Percentiles rank a stretch among this genome's conserved stretches.
These are phyloP conservation scores for Chunga burmeisteri DNA, from an alignment of 2,113 vertebrate genomes.

Conservation along the genomic window DNA sequence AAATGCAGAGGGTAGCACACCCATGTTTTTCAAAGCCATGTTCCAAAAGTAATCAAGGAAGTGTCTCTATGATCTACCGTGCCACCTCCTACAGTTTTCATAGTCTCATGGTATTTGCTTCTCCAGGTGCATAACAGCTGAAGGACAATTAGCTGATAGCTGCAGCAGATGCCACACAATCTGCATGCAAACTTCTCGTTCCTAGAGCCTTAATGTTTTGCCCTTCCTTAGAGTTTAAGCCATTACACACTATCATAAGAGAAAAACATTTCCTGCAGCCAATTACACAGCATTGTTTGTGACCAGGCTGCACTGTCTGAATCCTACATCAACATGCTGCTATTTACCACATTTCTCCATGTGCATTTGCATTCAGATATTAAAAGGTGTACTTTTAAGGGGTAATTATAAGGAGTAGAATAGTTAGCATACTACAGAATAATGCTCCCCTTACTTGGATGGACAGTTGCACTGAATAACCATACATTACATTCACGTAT, in stretches of 20 bases:
- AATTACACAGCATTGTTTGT: background rate
- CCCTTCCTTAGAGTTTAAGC: background rate
- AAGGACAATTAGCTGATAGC: background rate
- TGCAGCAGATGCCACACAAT: background rate
- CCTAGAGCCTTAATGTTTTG: background rate
- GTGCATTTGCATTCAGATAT: conserved; percentile 32
- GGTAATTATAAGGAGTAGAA: conserved; percentile 5
- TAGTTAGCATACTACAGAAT: background rate
- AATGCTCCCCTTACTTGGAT: background rate
- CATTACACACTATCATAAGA: background rate
- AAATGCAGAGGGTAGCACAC: background rate
- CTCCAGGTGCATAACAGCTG: background rate
- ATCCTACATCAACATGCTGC: background rate
- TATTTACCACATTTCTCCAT: background rate
- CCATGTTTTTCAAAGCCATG: background rate
- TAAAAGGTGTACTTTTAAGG: background rate
- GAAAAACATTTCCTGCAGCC: conserved; percentile 60
- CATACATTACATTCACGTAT: background rate
- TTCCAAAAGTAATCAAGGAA: background rate
- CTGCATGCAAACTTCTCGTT: conserved; percentile 6
- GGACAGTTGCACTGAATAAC: background rate
- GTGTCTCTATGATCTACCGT: background rate
- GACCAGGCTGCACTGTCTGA: background rate
- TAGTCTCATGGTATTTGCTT: background rate
- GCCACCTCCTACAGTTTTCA: background rate